phyloP scores from a whole-genome alignment of 2,113 vertebrate genomes.

The Polypterus senegalus region DNA sequence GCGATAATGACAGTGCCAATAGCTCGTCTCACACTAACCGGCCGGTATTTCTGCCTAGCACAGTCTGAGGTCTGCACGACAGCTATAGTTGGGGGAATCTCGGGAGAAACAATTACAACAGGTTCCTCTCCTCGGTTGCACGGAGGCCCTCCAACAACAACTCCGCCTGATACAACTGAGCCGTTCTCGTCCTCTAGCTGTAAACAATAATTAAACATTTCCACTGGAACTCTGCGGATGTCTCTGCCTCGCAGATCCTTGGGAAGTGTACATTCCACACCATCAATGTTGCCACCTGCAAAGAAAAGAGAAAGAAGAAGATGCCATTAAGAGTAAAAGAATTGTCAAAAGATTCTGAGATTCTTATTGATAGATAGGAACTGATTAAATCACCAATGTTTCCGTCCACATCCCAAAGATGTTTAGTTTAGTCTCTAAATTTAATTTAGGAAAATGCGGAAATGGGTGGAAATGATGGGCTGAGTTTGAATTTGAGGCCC shows the following conservation, averaged over 20 bases:
- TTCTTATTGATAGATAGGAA: too few species aligned
- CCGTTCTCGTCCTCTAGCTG: slow-evolving; percentile 82
- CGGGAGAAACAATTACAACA: slow-evolving; percentile 47
- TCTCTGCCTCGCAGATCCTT: slow-evolving; percentile 93
- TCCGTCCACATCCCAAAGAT: too few species aligned
- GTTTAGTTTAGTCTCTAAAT: too few species aligned
- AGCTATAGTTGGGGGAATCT: slow-evolving; percentile 39
- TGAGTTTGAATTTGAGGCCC: too few species aligned
- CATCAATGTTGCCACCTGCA: slow-evolving; percentile 84
- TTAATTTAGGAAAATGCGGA: too few species aligned
- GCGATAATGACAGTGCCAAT: slow-evolving; percentile 94
- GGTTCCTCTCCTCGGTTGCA: slow-evolving; percentile 62
- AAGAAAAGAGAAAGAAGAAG: slow-evolving; percentile 20
- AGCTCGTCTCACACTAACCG: slow-evolving; percentile 81
- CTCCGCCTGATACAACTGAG: slow-evolving; percentile 41
- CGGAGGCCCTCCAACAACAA: slow-evolving; percentile 41
- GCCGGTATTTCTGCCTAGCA: slow-evolving; percentile 69
- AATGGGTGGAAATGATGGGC: too few species aligned
- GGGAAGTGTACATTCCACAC: slow-evolving; percentile 86
- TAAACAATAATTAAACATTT: slow-evolving; percentile 98
- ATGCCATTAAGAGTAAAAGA: slow-evolving; percentile 13
- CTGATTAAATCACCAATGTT: too few species aligned
- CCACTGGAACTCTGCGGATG: slow-evolving; percentile 84
- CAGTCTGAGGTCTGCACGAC: slow-evolving; percentile 39
- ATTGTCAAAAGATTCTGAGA: too few species aligned